These are phyloP conservation scores for Steinernema khuongi DNA, from an alignment of 1,140 invertebrate genomes.

Conservation along the genomic window DNA sequence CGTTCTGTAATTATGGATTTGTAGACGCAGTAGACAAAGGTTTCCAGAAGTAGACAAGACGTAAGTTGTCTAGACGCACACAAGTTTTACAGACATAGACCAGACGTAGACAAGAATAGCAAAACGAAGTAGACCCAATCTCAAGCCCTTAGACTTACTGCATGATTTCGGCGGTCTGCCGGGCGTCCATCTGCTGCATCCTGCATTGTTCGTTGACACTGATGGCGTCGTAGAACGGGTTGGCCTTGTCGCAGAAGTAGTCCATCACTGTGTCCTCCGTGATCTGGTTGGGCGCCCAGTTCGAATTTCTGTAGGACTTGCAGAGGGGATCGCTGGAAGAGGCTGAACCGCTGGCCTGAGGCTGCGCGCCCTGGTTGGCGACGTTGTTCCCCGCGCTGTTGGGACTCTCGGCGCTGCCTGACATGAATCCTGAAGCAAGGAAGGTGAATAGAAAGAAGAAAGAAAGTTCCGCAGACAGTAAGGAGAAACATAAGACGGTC, in stretches of 20 bases:
- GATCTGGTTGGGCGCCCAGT: conserved; percentile 22
- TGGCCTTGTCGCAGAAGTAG: conserved; percentile 88
- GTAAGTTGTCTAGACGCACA: too few relatives aligned
- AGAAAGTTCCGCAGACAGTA: too few relatives aligned
- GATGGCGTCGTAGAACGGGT: conserved; percentile 89
- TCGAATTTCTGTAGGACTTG: conserved; percentile 25
- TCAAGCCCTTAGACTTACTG: conserved; percentile 17
- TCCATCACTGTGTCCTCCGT: conserved; percentile 76
- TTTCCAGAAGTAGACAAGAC: too few relatives aligned
- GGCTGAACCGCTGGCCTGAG: not conserved
- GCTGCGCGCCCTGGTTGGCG: not conserved
- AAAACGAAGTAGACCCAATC: conserved; percentile 10
- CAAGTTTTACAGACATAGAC: too few relatives aligned
- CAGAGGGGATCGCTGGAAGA: not conserved
- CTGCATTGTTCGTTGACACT: conserved; percentile 94
- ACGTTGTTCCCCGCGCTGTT: not conserved
- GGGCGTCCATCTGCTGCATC: conserved; percentile 76
- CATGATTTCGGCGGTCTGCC: conserved; percentile 60
- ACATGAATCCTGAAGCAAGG: not conserved
- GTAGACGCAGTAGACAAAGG: too few relatives aligned
- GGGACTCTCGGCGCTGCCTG: not conserved
- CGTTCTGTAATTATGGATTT: too few relatives aligned
- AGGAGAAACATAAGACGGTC: not conserved
- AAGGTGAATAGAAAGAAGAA: not conserved
- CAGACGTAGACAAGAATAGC: too few relatives aligned